These are phyloP conservation scores for Pelmatolapia mariae DNA, from an alignment of 2,113 vertebrate genomes.

Conservation along the genomic window DNA sequence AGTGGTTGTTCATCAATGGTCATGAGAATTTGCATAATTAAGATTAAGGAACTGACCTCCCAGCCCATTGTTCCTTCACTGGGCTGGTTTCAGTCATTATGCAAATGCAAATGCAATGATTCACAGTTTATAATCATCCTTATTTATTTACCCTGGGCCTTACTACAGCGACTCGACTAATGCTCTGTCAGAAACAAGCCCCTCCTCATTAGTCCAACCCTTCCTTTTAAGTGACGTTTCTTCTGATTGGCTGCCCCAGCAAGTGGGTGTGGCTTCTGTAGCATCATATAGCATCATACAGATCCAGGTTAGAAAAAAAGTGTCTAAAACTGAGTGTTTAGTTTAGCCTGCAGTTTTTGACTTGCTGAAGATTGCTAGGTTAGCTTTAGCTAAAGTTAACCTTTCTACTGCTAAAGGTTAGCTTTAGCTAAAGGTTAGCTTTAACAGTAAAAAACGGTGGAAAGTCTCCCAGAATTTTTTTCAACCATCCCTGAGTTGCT, in stretches of 20 bases:
- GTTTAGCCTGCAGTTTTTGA: not conserved
- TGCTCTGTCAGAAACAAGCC: not conserved
- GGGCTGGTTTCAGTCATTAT: too few species aligned
- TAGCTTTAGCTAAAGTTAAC: not conserved
- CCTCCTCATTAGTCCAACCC: accelerated
- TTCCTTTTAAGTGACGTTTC: accelerated
- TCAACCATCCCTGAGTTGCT: not conserved
- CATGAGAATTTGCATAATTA: too few species aligned
- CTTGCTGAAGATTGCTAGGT: not conserved
- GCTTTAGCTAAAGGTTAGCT: not conserved
- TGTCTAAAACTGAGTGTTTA: not conserved
- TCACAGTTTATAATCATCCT: not conserved
- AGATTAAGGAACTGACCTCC: too few species aligned
- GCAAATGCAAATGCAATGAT: too few species aligned
- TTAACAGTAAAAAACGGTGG: accelerated
- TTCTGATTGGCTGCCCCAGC: not conserved
- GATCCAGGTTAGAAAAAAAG: accelerated
- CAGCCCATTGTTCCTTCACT: too few species aligned
- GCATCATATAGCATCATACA: not conserved
- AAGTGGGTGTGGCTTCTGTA: not conserved
- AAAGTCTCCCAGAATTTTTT: accelerated
- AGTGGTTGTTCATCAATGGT: too few species aligned
- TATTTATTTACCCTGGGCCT: not conserved
- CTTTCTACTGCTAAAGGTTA: not conserved
- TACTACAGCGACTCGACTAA: accelerated